phyloP scores from a whole-genome alignment of 2,888 invertebrate species.

The Andrena minutula region DNA sequence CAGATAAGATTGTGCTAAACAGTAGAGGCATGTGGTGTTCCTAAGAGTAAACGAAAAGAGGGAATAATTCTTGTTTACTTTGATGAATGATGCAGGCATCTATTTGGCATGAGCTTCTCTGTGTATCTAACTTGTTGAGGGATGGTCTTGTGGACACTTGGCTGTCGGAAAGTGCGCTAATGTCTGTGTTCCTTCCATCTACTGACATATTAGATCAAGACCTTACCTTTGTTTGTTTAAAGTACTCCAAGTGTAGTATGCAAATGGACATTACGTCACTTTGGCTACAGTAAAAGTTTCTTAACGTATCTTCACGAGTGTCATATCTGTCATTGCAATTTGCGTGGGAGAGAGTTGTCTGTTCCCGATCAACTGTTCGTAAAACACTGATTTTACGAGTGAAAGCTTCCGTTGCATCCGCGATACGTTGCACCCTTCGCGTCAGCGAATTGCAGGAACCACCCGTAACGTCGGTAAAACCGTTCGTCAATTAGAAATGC shows the following conservation, averaged over 20 bases:
- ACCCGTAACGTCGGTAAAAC: background rate
- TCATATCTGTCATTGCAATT: too few species aligned
- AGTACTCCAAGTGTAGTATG: background rate
- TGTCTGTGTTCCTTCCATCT: too few species aligned
- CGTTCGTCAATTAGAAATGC: constrained; percentile 23
- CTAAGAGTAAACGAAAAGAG: too few species aligned
- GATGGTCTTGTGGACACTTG: too few species aligned
- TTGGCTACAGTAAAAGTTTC: background rate
- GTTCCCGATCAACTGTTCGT: background rate
- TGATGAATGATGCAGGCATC: too few species aligned
- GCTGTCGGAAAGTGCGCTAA: too few species aligned
- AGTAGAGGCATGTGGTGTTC: too few species aligned
- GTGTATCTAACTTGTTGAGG: too few species aligned
- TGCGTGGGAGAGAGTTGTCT: too few species aligned
- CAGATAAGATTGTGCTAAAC: too few species aligned
- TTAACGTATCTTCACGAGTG: background rate
- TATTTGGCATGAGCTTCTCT: too few species aligned
- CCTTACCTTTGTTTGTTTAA: background rate
- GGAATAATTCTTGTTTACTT: too few species aligned
- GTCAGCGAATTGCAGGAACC: constrained; percentile 15
- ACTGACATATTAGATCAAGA: background rate
- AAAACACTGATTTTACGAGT: background rate
- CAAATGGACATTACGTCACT: background rate
- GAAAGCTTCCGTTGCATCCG: background rate
- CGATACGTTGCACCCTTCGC: background rate